Conservation (phyloP, 2,888 invertebrate species). For the Atrina japonica region DNA sequence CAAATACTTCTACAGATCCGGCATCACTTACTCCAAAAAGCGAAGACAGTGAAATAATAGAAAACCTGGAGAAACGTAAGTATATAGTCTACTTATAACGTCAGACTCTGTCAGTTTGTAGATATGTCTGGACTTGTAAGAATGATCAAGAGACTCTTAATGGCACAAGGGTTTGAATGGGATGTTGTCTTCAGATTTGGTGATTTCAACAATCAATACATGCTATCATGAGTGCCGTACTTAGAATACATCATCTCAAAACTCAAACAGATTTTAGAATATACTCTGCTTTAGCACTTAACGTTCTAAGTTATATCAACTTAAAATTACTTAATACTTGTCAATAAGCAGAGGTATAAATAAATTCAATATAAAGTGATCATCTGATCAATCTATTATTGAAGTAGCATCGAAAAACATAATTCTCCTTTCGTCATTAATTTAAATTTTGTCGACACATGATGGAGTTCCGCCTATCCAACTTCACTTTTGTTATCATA, state of each 20-base stretch:
- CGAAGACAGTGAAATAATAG: conserved; percentile 41
- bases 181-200: conserved; percentile 23
- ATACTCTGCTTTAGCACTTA: too few species aligned
- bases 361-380: too few species aligned
- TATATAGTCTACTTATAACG: conserved; percentile 11
- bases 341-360: too few species aligned
- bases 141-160: conserved; percentile 42
- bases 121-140: conserved; percentile 42
- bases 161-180: conserved; percentile 24
- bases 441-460: too few species aligned
- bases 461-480: too few species aligned
- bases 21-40: conserved; percentile 37
- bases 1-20: conserved; percentile 15
- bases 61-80: conserved; percentile 44
- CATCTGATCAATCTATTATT: too few species aligned
- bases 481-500: too few species aligned
- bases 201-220: conserved; percentile 23
- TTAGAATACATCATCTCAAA: background rate
- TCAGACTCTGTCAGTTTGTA: background rate
- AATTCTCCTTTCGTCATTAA: too few species aligned
- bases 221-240: conserved; percentile 15
- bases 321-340: too few species aligned
- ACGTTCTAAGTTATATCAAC: too few species aligned
- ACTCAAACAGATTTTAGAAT: too few species aligned
- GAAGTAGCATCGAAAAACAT: too few species aligned